These are phyloP conservation scores for Chondrosia reniformis DNA, from an alignment of 37 sponge, comb jelly and placozoan species.

Conservation along the genomic window DNA sequence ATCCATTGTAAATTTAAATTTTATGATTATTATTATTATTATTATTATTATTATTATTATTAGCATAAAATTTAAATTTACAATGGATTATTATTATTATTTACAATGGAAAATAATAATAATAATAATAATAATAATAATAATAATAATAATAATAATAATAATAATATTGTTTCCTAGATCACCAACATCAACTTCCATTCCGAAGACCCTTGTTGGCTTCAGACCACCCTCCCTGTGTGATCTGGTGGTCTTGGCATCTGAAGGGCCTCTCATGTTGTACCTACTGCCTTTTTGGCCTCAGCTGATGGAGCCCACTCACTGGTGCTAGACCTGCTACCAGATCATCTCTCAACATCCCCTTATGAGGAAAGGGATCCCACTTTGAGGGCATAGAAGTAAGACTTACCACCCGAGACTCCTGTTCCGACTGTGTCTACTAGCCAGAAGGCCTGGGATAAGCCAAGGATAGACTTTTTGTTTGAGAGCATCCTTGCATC, in stretches of 20 bases:
- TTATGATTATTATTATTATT: no score
- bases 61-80: no score
- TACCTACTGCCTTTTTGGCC: slow-evolving; percentile 49
- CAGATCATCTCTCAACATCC: slow-evolving; percentile 3
- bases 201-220: slow-evolving; percentile 31
- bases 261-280: slow-evolving; percentile 33
- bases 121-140: no score
- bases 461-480: neutral
- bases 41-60: no score
- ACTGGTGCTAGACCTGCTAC: slow-evolving; percentile 18
- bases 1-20: no score
- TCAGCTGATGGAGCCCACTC: slow-evolving; percentile 35
- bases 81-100: no score
- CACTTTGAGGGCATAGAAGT: neutral
- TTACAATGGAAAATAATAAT: no score
- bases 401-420: neutral
- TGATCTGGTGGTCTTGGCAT: slow-evolving; percentile 43
- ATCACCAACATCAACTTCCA: slow-evolving; percentile 24
- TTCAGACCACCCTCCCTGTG: slow-evolving; percentile 44
- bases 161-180: slow-evolving; percentile 7
- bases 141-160: no score
- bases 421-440: neutral
- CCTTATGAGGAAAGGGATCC: neutral
- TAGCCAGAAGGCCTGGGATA: slow-evolving; percentile 38
- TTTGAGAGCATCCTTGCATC: neutral